Percentiles rank a stretch among this genome's conserved stretches.
phyloP scores from a whole-genome alignment of 2,888 invertebrate genomes.

The Melieria crassipennis region DNA sequence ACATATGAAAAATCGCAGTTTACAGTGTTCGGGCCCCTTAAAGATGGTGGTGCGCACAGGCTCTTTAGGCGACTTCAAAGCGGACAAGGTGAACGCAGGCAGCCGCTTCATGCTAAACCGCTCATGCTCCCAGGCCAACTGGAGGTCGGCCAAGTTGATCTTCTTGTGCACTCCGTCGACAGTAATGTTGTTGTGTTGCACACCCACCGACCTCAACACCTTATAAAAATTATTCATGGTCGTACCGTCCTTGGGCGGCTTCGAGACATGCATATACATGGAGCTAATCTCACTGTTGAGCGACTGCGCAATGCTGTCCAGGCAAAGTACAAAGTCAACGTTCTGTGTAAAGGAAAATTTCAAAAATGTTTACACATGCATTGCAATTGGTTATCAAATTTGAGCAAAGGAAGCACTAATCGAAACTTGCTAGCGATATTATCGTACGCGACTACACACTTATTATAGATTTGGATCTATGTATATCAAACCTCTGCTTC shows the following conservation, averaged over 20 bases:
- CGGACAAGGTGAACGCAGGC: slow-evolving; percentile 91
- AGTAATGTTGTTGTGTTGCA: slow-evolving; percentile 66
- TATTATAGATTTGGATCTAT: too few species aligned
- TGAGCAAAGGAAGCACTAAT: neutral
- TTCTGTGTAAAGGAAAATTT: slow-evolving; percentile 71
- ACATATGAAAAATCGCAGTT: too few species aligned
- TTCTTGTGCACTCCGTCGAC: slow-evolving; percentile 89
- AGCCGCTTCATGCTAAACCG: slow-evolving; percentile 91
- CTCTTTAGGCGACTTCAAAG: slow-evolving; percentile 68
- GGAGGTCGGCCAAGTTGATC: slow-evolving; percentile 93
- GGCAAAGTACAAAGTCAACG: slow-evolving; percentile 87
- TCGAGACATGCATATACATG: slow-evolving; percentile 90
- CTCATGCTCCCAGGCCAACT: slow-evolving; percentile 98
- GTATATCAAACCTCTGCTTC: slow-evolving; percentile 44
- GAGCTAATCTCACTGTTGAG: slow-evolving; percentile 57
- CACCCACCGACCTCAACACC: slow-evolving; percentile 71
- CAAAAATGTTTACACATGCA: neutral
- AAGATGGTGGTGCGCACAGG: slow-evolving; percentile 61
- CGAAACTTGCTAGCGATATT: neutral
- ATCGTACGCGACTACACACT: too few species aligned
- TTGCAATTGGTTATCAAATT: too few species aligned
- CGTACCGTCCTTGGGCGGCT: slow-evolving; percentile 89
- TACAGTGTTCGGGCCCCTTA: too few species aligned
- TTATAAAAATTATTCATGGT: slow-evolving; percentile 75
- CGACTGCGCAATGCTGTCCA: slow-evolving; percentile 81